Evolutionary conservation across 2,113 vertebrate species (phyloP).

Genomic region (Rhinoderma darwinii): DNA sequence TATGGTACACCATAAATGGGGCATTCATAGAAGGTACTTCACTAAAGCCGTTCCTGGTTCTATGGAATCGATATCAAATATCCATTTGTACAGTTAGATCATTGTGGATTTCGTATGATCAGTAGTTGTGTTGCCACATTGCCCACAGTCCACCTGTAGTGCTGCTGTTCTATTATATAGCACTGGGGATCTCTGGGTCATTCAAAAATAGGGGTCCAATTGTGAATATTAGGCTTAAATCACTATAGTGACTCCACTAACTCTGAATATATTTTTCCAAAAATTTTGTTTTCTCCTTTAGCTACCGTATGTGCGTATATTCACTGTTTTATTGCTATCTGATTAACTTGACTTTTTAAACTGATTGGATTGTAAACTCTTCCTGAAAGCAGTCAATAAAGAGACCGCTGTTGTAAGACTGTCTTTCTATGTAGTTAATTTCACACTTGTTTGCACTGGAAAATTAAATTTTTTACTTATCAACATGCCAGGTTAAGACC

Average conservation of each 20-base stretch:
- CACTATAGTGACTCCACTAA: too few species aligned
- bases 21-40: too few species aligned
- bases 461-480: conserved; percentile 73
- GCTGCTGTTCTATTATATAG: background rate
- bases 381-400: conserved; percentile 63
- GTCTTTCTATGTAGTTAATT: conserved; percentile 72
- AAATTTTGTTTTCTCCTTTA: background rate
- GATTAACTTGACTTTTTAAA: conserved; percentile 67
- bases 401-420: conserved; percentile 61
- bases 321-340: conserved; percentile 60
- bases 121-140: background rate
- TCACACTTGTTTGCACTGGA: conserved; percentile 71
- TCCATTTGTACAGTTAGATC: background rate
- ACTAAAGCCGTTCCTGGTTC: too few species aligned
- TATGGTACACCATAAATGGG: too few species aligned
- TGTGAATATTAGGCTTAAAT: background rate
- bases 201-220: background rate
- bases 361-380: conserved; percentile 69
- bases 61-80: too few species aligned
- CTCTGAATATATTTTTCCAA: background rate
- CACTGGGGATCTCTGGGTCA: background rate
- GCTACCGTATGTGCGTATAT: conserved; percentile 11
- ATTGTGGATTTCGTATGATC: background rate
- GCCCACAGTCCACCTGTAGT: background rate
- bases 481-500: conserved; percentile 67